Evolutionary conservation across 2,888 invertebrate genomes (phyloP).

Genomic region (Venusia cambrica): DNA sequence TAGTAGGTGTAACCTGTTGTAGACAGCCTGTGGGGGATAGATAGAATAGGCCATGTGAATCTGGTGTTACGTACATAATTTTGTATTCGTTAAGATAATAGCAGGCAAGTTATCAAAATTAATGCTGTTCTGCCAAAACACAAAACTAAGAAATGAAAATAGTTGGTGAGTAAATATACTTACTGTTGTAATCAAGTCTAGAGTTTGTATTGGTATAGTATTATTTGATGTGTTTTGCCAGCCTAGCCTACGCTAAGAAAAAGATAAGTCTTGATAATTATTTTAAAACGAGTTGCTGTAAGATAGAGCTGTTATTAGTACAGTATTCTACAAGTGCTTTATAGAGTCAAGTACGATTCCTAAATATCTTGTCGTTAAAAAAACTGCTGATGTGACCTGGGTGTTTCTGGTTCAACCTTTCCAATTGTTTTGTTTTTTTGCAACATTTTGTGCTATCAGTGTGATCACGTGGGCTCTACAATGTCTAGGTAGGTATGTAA

Average conservation of each 20-base stretch:
- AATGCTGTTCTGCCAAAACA: slow-evolving; percentile 76
- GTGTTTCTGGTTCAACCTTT: slow-evolving; percentile 65
- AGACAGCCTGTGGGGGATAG: no score
- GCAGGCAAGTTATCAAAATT: slow-evolving; percentile 50
- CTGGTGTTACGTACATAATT: no score
- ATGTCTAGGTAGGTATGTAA: slow-evolving; percentile 2
- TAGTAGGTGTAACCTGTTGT: no score
- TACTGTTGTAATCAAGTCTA: slow-evolving; percentile 27
- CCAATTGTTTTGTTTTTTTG: slow-evolving; percentile 62
- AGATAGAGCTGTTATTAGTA: slow-evolving; percentile 17
- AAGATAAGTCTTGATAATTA: slow-evolving; percentile 50
- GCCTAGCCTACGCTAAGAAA: slow-evolving; percentile 77
- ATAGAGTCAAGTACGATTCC: slow-evolving; percentile 44
- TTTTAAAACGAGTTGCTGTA: slow-evolving; percentile 22
- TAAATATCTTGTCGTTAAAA: slow-evolving; percentile 47
- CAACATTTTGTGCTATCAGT: slow-evolving; percentile 39
- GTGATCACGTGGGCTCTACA: neutral
- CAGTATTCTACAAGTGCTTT: slow-evolving; percentile 21
- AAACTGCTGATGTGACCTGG: slow-evolving; percentile 78
- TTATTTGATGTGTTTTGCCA: slow-evolving; percentile 66
- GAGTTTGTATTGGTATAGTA: slow-evolving; percentile 28
- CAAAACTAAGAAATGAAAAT: slow-evolving; percentile 44
- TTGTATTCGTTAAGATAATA: slow-evolving; percentile 54
- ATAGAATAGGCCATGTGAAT: no score
- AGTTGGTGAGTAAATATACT: slow-evolving; percentile 11